Evolutionary conservation across 53 echinoderm and acorn worm species (phyloP).

Genomic region (Patiria pectinifera): DNA sequence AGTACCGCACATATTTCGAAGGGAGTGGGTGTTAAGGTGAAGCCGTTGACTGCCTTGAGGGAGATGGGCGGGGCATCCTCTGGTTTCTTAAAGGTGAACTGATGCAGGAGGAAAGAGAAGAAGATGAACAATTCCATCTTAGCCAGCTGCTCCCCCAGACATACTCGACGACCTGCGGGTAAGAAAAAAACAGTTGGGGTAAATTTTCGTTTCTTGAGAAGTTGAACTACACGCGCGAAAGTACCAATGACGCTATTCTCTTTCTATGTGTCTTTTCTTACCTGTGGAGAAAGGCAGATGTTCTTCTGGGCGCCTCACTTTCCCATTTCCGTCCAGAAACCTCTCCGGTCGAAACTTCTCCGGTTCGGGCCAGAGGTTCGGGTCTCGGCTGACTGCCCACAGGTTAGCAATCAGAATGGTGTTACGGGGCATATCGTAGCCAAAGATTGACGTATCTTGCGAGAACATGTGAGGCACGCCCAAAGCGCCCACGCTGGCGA

Average conservation of each 20-base stretch:
- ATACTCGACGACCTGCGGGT: too few species aligned
- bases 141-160: conserved; percentile 25
- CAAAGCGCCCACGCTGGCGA: conserved; percentile 33
- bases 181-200: too few species aligned
- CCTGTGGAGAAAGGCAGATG: conserved; percentile 48
- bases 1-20: conserved; percentile 26
- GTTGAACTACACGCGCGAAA: too few species aligned
- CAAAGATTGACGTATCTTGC: conserved; percentile 24
- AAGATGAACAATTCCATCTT: conserved; percentile 53
- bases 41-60: too few species aligned
- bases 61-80: too few species aligned
- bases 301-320: conserved; percentile 12
- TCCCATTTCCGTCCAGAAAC: too few species aligned
- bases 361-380: too few species aligned
- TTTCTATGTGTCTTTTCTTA: background rate
- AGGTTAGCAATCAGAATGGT: conserved; percentile 58
- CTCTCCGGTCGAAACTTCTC: too few species aligned
- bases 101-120: conserved; percentile 47
- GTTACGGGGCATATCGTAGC: conserved; percentile 55
- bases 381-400: background rate
- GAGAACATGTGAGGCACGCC: conserved; percentile 20
- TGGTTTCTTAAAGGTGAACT: conserved; percentile 31
- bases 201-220: too few species aligned
- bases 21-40: conserved; percentile 27
- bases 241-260: too few species aligned